These are phyloP conservation scores for Corvus moneduloides DNA, from an alignment of 2,113 vertebrate genomes.

Conservation along the genomic window DNA sequence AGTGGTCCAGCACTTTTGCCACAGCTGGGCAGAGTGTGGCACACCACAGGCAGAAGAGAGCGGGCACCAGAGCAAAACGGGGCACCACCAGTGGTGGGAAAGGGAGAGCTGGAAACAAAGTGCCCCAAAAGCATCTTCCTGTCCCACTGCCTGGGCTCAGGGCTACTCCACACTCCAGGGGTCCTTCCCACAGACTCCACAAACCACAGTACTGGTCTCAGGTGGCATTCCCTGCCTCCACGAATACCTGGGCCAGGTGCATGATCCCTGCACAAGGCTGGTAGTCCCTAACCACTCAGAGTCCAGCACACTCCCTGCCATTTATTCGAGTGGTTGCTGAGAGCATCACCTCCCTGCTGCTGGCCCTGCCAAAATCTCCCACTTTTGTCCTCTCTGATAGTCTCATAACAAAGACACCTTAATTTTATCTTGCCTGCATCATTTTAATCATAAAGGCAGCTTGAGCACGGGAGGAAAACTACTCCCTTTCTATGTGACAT, in stretches of 20 bases:
- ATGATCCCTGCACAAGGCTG: background rate
- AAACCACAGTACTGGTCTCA: background rate
- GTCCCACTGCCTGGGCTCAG: background rate
- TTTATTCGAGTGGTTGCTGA: background rate
- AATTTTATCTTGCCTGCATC: background rate
- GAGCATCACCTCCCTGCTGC: background rate
- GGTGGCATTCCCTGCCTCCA: background rate
- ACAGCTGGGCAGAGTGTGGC: background rate
- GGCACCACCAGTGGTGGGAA: background rate
- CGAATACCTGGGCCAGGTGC: background rate
- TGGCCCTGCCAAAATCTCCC: background rate
- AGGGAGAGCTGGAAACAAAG: background rate
- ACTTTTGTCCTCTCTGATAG: background rate
- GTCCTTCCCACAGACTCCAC: background rate
- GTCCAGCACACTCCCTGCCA: background rate
- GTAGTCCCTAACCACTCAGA: background rate
- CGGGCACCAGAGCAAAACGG: rapidly evolving
- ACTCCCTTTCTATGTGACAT: background rate
- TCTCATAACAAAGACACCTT: background rate
- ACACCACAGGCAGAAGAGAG: background rate
- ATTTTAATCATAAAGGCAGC: background rate
- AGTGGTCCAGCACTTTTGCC: background rate
- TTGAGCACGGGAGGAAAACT: background rate
- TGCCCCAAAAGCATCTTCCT: background rate
- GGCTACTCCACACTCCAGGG: background rate